Evolutionary conservation across 2,888 invertebrate species (phyloP).

Genomic region (Erebia ligea): DNA sequence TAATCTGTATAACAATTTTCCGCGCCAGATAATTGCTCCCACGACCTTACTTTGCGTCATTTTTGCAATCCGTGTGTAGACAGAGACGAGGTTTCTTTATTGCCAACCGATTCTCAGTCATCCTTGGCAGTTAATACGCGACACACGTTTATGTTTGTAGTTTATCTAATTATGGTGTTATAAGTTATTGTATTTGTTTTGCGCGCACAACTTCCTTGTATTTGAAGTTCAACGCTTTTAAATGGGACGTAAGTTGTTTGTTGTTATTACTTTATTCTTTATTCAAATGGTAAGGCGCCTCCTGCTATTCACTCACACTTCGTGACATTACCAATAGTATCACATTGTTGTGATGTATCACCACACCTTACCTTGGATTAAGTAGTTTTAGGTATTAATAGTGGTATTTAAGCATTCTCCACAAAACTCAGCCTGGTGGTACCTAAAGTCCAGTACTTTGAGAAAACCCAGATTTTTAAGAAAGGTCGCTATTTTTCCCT

Average conservation of each 20-base stretch:
- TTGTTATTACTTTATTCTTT: not conserved
- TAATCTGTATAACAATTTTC: slow-evolving; percentile 29
- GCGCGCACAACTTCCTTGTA: slow-evolving; percentile 18
- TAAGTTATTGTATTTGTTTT: slow-evolving; percentile 17
- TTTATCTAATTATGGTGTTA: slow-evolving; percentile 20
- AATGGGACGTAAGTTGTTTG: slow-evolving; percentile 41
- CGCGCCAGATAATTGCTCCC: slow-evolving; percentile 29
- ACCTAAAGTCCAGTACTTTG: no score
- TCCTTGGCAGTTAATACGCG: slow-evolving; percentile 23
- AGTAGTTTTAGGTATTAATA: no score
- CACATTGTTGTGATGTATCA: no score
- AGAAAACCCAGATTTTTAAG: no score
- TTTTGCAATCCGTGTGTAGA: slow-evolving; percentile 31
- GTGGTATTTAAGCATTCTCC: no score
- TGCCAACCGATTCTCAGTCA: slow-evolving; percentile 27
- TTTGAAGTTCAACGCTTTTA: slow-evolving; percentile 16
- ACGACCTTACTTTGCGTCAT: slow-evolving; percentile 33
- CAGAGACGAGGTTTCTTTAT: slow-evolving; percentile 18
- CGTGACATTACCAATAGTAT: no score
- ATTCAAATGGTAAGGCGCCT: no score
- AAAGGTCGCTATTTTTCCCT: no score
- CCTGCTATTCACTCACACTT: no score
- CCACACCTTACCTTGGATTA: no score
- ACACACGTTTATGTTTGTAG: slow-evolving; percentile 23
- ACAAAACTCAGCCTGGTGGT: no score